Evolutionary conservation across 2,888 invertebrate genomes (phyloP).

Genomic region (Hermaeophaga mercurialis): DNA sequence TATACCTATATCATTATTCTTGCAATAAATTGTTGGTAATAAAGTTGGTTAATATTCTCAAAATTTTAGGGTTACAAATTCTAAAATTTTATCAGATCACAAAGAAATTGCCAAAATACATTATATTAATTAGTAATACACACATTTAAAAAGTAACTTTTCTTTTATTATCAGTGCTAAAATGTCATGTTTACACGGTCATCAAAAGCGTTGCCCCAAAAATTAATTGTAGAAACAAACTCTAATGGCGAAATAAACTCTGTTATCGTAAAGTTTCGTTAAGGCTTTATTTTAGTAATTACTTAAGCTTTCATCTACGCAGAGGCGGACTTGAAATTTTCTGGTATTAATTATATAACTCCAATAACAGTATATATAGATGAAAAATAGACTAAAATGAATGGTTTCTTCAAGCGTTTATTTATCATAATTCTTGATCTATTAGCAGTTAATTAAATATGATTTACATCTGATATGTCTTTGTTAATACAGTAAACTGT

Average conservation of each 20-base stretch:
- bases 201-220: slow-evolving; percentile 40
- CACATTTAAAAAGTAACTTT: slow-evolving; percentile 3
- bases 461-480: slow-evolving; percentile 22
- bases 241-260: slow-evolving; percentile 24
- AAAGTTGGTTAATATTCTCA: no score
- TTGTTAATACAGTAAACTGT: slow-evolving; percentile 37
- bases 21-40: no score
- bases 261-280: slow-evolving; percentile 23
- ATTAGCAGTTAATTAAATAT: not conserved
- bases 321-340: slow-evolving; percentile 8
- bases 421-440: not conserved
- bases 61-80: no score
- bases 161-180: slow-evolving; percentile 35
- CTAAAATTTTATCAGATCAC: no score
- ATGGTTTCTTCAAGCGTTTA: not conserved
- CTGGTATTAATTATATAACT: no score
- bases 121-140: slow-evolving; percentile 16
- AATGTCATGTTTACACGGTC: slow-evolving; percentile 41
- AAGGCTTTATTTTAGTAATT: slow-evolving; percentile 47
- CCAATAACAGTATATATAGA: no score
- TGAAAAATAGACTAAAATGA: no score
- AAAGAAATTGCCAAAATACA: slow-evolving; percentile 13
- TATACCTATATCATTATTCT: no score
- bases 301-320: slow-evolving; percentile 43
- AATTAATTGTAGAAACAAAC: slow-evolving; percentile 35